Conservation (phyloP, 2,888 invertebrate genomes). For the Tiliacea citrago region DNA sequence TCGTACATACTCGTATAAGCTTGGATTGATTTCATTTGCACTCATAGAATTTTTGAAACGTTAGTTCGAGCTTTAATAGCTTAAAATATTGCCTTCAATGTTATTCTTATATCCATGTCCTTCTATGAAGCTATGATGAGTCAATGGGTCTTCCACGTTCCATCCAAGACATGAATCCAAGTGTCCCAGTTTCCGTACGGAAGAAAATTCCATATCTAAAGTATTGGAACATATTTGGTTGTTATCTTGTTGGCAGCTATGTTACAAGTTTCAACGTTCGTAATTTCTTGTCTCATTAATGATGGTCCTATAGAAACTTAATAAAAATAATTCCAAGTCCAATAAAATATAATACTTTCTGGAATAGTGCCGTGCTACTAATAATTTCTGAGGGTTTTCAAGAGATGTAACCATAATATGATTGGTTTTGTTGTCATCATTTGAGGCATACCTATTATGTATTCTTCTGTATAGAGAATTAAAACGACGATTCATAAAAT, state of each 20-base stretch:
- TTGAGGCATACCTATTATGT: constrained; percentile 3
- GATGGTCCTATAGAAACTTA: not conserved
- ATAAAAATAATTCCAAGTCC: no score
- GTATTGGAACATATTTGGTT: constrained; percentile 71
- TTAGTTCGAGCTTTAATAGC: not conserved
- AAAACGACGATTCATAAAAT: constrained; percentile 22
- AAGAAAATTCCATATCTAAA: constrained; percentile 70
- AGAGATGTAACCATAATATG: not conserved
- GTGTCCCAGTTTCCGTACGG: constrained; percentile 73
- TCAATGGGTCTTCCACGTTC: constrained; percentile 64
- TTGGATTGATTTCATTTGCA: not conserved
- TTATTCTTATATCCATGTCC: constrained; percentile 1
- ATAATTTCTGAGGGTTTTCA: not conserved
- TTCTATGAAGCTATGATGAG: not conserved
- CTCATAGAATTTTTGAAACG: not conserved
- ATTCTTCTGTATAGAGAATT: constrained; percentile 6
- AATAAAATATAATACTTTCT: not conserved
- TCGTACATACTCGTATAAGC: not conserved
- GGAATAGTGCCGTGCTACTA: not conserved
- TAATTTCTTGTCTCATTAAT: not conserved
- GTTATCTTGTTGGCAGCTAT: constrained; percentile 54
- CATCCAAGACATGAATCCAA: constrained; percentile 71
- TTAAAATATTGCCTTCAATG: not conserved
- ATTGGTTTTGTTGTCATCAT: constrained; percentile 1
- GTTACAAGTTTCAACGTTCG: not conserved